Percentiles rank a stretch among this genome's conserved stretches.
Evolutionary conservation across 2,113 vertebrate genomes (phyloP).

Genomic region (Marcusenius ussheri): DNA sequence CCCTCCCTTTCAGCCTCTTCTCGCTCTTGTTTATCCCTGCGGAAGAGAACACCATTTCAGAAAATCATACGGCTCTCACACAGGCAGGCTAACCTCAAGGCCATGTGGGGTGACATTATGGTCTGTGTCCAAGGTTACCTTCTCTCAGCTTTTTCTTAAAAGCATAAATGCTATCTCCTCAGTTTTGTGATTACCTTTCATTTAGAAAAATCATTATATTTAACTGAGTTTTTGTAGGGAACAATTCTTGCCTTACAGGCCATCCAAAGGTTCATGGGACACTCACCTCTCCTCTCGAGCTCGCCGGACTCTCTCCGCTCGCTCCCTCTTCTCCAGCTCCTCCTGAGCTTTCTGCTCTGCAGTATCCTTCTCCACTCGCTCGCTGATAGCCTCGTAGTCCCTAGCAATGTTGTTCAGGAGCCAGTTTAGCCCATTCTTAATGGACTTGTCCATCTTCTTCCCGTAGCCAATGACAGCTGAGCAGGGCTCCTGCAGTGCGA

Average conservation of each 20-base stretch:
- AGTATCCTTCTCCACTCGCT: slow-evolving; percentile 86
- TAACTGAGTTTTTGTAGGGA: background rate
- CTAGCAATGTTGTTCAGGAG: slow-evolving; percentile 83
- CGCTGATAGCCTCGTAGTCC: slow-evolving; percentile 81
- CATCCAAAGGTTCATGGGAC: background rate
- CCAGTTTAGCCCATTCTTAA: slow-evolving; percentile 88
- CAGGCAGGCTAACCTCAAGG: background rate
- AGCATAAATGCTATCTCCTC: background rate
- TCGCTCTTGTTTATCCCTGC: slow-evolving; percentile 63
- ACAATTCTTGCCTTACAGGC: background rate
- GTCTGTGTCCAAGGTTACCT: background rate
- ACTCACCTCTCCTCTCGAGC: slow-evolving; percentile 81
- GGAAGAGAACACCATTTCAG: background rate
- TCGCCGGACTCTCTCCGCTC: slow-evolving; percentile 74
- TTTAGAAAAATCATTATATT: background rate
- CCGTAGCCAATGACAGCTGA: slow-evolving; percentile 80
- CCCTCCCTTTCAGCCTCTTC: slow-evolving; percentile 67
- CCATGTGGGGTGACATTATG: background rate
- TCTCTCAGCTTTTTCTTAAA: background rate
- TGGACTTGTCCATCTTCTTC: slow-evolving; percentile 89
- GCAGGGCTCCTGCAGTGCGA: slow-evolving; percentile 74
- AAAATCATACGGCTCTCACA: background rate
- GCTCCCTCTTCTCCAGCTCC: slow-evolving; percentile 80
- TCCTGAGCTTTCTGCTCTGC: slow-evolving; percentile 76
- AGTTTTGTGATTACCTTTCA: background rate